A percentile compares a stretch with the other conserved stretches of the same genome.
Evolutionary conservation across 2,888 invertebrate species (phyloP).

Genomic region (Nomada fabriciana): DNA sequence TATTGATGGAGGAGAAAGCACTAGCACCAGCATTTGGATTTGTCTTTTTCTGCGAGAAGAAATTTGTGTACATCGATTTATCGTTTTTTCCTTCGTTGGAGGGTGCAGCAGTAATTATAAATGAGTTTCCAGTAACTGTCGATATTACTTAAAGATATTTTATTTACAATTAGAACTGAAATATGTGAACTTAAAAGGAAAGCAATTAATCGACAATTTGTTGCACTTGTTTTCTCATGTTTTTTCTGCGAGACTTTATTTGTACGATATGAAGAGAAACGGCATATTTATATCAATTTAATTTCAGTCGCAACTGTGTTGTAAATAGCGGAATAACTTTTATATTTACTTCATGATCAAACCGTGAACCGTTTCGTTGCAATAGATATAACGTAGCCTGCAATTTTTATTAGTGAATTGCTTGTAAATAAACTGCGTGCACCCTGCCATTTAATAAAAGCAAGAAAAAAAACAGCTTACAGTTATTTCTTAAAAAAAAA

Average conservation of each 20-base stretch:
- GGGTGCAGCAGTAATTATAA: too few species aligned
- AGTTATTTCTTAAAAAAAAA: not conserved
- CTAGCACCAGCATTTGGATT: not conserved
- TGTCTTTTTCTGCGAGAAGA: not conserved
- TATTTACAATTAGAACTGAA: not conserved
- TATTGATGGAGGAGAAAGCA: not conserved
- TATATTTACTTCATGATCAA: slow-evolving; percentile 4
- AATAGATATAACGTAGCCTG: not conserved
- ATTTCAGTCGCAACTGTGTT: not conserved
- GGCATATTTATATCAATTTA: not conserved
- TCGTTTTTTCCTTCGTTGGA: not conserved
- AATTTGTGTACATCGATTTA: not conserved
- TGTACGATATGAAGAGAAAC: not conserved
- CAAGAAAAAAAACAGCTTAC: too few species aligned
- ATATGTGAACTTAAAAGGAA: not conserved
- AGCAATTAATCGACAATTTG: not conserved
- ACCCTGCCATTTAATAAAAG: too few species aligned
- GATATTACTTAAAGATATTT: too few species aligned
- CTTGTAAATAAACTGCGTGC: not conserved
- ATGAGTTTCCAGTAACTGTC: too few species aligned
- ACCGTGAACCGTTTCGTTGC: not conserved
- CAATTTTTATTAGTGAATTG: not conserved
- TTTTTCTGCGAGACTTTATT: not conserved
- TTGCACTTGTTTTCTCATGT: not conserved
- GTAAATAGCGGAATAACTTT: not conserved